These are phyloP conservation scores for Mustela erminea DNA, from an alignment of 2,797 vertebrate species.

Conservation along the genomic window DNA sequence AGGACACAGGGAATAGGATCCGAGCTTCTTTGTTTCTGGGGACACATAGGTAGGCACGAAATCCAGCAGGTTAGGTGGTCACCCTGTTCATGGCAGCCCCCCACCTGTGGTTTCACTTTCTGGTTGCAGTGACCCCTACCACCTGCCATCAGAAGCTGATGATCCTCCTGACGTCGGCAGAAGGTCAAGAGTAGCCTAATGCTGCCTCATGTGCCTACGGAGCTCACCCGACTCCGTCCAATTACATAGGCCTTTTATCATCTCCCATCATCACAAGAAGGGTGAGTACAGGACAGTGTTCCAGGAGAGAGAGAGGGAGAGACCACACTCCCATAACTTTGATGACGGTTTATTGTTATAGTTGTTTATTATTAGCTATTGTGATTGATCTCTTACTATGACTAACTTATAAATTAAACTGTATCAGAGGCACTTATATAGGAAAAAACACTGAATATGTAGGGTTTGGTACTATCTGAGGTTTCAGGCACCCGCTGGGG, in stretches of 20 bases:
- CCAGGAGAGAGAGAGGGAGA: background rate
- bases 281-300: background rate
- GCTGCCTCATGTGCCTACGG: fast-evolving
- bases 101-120: background rate
- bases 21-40: fast-evolving
- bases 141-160: background rate
- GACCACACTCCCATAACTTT: background rate
- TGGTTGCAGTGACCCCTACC: background rate
- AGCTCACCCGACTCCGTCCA: background rate
- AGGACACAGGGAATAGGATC: background rate
- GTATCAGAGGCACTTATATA: background rate
- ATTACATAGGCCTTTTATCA: background rate
- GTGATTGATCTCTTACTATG: background rate
- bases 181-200: background rate
- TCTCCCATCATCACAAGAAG: background rate
- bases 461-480: background rate
- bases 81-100: background rate
- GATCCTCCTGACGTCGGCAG: background rate
- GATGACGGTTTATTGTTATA: background rate
- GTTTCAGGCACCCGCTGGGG: background rate
- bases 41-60: fast-evolving
- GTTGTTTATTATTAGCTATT: background rate
- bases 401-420: background rate
- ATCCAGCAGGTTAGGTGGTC: background rate
- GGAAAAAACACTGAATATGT: background rate